Percentiles rank a stretch among this genome's conserved stretches.
These are phyloP conservation scores for Plebejus melissa DNA, from an alignment of 2,888 invertebrate species.

Conservation along the genomic window DNA sequence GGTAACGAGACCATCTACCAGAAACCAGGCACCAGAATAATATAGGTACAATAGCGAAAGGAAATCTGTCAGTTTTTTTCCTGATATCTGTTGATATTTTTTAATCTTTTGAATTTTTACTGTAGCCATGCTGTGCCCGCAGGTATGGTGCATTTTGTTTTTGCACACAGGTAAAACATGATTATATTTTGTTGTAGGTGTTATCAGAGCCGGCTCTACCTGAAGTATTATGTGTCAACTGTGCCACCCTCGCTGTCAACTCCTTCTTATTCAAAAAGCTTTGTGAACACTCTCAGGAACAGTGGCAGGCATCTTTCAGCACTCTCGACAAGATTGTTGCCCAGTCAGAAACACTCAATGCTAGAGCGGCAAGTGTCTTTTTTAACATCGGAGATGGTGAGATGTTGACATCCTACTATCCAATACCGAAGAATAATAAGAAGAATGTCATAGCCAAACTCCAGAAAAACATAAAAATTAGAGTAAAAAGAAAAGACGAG, in stretches of 20 bases:
- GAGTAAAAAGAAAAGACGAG: constrained; percentile 43
- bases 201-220: constrained; percentile 49
- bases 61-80: too few species aligned
- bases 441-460: constrained; percentile 48
- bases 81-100: too few species aligned
- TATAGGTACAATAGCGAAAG: too few species aligned
- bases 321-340: constrained; percentile 45
- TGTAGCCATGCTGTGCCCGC: too few species aligned
- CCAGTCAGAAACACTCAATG: constrained; percentile 41
- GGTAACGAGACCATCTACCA: too few species aligned
- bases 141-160: too few species aligned
- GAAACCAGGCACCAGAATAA: too few species aligned
- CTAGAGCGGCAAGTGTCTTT: constrained; percentile 46
- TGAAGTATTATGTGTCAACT: constrained; percentile 52
- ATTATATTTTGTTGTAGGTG: constrained; percentile 43
- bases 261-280: constrained; percentile 57
- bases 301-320: constrained; percentile 48
- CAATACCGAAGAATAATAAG: constrained; percentile 42
- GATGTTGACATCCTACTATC: constrained; percentile 51
- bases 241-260: constrained; percentile 50
- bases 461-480: constrained; percentile 47
- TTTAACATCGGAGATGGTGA: constrained; percentile 48
- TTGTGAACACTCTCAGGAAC: constrained; percentile 47
- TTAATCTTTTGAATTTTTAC: too few species aligned
- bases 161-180: too few species aligned